Evolutionary conservation across 2,113 vertebrate genomes (phyloP), one percentile per base, ranked within the genome.

Genomic region (Andinoacara biseriatus): DNA sequence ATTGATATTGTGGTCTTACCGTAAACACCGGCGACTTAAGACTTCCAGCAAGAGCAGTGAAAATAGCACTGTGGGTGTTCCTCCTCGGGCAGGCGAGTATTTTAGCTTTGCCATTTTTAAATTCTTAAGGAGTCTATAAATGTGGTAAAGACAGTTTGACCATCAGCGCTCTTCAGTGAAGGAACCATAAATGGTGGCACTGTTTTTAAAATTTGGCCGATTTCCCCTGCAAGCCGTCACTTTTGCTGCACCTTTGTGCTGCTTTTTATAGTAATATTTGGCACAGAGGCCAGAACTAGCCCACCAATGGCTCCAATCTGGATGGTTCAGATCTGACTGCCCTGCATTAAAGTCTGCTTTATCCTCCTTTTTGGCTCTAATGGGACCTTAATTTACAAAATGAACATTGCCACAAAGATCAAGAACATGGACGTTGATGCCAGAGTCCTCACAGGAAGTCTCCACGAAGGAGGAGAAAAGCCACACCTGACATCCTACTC

Each of bases 151-250:
- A 49, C 46, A 18, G 46, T 69, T 15, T 52, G 29, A 52, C 10
- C 5, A 72, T 72, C 43, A 31, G 65, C 17, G 29, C 65, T 58
- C n/a, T 10, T 20, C 24, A 49, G 38, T 46, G 43, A 5, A 5
- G 4, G 5, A 15, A 13, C 4, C 15, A 3, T 43, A 5, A 15
- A 46, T 0, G 0, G 0, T 13, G 43, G 33, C 0, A 69, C 24
- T 0, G 15, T 43, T 7, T 56, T 9, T n/a, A 5, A 46, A 69
- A 46, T 20, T 5, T 52, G 65, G 24, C 43, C 52, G 65, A 69
- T 52, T 69, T 49, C 11, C 10, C 63, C 65, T 0, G 10, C 29
- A 49, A 9, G 24, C 7, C 0, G 3, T 69, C 26, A 24, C 4
- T 24, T 69, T 69, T 26, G 1, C 10, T 69, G 40, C 17, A 52